Evolutionary conservation across 2,888 invertebrate species (phyloP).

Genomic region (Agriopis marginaria): DNA sequence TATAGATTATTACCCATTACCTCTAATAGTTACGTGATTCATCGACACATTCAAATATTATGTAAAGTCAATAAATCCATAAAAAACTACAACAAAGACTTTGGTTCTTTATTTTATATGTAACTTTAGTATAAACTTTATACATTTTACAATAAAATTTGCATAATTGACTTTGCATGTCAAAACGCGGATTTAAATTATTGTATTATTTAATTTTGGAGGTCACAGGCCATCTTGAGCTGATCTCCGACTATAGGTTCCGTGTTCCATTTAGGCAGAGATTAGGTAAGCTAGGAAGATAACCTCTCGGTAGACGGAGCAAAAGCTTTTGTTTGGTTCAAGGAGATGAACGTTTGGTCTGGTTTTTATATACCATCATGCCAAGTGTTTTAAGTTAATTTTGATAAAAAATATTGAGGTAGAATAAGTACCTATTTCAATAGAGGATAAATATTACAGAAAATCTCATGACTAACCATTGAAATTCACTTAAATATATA

Average conservation of each 20-base stretch:
- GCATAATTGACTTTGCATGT: slow-evolving; percentile 38
- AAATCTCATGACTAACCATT: too few relatives aligned
- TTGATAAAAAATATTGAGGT: too few relatives aligned
- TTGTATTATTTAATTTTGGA: slow-evolving; percentile 19
- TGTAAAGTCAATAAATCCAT: slow-evolving; percentile 27
- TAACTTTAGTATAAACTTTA: slow-evolving; percentile 33
- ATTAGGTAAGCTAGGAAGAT: slow-evolving; percentile 23
- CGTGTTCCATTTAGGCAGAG: slow-evolving; percentile 17
- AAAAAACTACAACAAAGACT: slow-evolving; percentile 20
- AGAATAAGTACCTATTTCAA: too few relatives aligned
- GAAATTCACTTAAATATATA: too few relatives aligned
- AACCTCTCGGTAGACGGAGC: not conserved
- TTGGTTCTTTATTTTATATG: slow-evolving; percentile 12
- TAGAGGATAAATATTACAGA: too few relatives aligned
- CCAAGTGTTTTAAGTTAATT: too few relatives aligned
- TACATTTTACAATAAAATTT: slow-evolving; percentile 39
- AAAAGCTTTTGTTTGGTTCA: not conserved
- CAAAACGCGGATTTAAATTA: slow-evolving; percentile 36
- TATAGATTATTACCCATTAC: slow-evolving; percentile 8
- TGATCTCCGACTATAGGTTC: slow-evolving; percentile 14
- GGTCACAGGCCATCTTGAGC: slow-evolving; percentile 35
- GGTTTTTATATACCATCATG: too few relatives aligned
- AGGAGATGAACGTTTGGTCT: not conserved
- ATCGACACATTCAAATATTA: slow-evolving; percentile 23
- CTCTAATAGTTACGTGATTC: slow-evolving; percentile 26